phyloP scores from a whole-genome alignment of 2,797 vertebrate species.

The Eulemur rubriventer region DNA sequence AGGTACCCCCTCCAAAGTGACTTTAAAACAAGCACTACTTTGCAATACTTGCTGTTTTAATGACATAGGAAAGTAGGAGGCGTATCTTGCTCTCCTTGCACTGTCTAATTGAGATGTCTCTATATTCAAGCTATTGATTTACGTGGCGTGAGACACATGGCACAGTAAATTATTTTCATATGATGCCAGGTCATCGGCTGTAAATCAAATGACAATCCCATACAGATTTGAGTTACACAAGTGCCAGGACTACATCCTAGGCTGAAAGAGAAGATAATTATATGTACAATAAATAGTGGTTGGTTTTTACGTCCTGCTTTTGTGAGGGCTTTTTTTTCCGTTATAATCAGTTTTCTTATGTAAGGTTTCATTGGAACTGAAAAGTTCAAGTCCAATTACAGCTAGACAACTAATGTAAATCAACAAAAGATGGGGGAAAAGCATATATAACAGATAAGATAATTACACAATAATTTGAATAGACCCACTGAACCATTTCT shows the following conservation, averaged over 20 bases:
- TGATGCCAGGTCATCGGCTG: slow-evolving; percentile 41
- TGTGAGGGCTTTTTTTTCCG: not conserved
- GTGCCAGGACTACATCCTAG: not conserved
- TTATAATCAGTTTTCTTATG: not conserved
- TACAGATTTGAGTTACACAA: slow-evolving; percentile 23
- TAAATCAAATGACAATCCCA: slow-evolving; percentile 51
- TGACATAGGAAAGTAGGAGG: not conserved
- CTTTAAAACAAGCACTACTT: not conserved
- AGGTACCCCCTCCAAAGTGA: not conserved
- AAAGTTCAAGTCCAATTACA: slow-evolving; percentile 64
- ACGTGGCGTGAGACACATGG: not conserved
- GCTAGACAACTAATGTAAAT: slow-evolving; percentile 1
- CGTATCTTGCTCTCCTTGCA: not conserved
- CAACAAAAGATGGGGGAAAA: not conserved
- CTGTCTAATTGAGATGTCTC: slow-evolving; percentile 44
- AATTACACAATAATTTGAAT: slow-evolving; percentile 58
- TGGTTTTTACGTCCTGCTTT: slow-evolving; percentile 53
- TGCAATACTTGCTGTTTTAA: slow-evolving; percentile 31
- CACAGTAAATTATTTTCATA: slow-evolving; percentile 65
- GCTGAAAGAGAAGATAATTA: slow-evolving; percentile 67
- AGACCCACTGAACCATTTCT: slow-evolving; percentile 9
- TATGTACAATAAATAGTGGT: slow-evolving; percentile 46
- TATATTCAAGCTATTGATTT: slow-evolving; percentile 52
- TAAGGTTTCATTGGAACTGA: slow-evolving; percentile 11
- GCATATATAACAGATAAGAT: slow-evolving; percentile 32